Base-by-base conservation (phyloP, 2,888 invertebrate genomes). In the Linnaemya vulpina region DNA sequence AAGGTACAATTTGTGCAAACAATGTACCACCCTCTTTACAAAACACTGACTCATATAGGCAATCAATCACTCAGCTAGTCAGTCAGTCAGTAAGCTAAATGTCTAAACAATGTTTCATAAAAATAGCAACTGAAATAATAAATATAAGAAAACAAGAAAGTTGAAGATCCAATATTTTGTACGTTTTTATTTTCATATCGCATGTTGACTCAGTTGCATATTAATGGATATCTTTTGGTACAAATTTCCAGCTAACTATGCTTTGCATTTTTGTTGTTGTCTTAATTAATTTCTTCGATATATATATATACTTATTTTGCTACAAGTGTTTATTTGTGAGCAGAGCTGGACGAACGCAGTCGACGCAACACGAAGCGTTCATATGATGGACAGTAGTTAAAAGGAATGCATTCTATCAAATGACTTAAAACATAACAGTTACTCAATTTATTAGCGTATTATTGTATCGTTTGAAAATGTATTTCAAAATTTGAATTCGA, bases 151-250 rank as follows among this genome's bases (percentile, higher is more conserved):
- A 38, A 49, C 38, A 77, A 60, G 49, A 49, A 58, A 51, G 51
- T 20, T 51, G 9, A 60, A 62, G 35, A 10, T 30, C 25, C 11
- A 15, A 35, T 13, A 55, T 22, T 0, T 51, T 8, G 22, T 53
- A 51, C 51, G 10, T 38, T 1, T 25, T 7, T 40, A 51, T 58
- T 73, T 60, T 38, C 51, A 70, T 78, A 78, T 78, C 62, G 68
- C 81, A 62, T 75, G 81, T 53, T 60, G 35, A 43, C 30, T 74
- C 46, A 60, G 62, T 81, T 60, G 62, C 68, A 53, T 75, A 75
- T 81, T 49, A 75, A 46, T 58, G n/a, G 49, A 58, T 17, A n/a
- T 20, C 20, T 15, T 25, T 15, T 11, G 43, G 30, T 22, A 35
- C 51, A 51, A 63, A 75, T 75, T 68, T 68, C 53, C 35, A 68